Evolutionary conservation across 2,113 vertebrate species (phyloP), one percentile per base, ranked within the genome.

Genomic region (Cardinalis cardinalis): DNA sequence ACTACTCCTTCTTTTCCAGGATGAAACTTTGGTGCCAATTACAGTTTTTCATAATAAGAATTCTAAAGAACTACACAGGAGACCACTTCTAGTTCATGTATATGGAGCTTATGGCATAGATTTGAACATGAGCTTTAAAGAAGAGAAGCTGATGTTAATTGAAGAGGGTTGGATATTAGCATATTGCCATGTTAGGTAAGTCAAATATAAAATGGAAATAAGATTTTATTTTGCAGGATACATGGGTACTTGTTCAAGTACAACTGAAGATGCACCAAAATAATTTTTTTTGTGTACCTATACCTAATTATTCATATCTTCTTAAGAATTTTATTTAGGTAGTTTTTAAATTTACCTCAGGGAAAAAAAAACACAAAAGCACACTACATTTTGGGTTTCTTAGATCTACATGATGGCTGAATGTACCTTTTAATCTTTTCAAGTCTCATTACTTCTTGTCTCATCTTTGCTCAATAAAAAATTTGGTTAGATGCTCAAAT

Each of bases 21-120:
- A 99, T 92, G 98, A 98, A 80, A 98, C 98, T 69, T 95, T 93
- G 89, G 98, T 99, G 85, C 99, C 99, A 70, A 92, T 99, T 96
- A 99, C 99, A 20, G 70, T 99, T 93, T 97, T 99, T 94, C 98
- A 99, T 96, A 96, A 97, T 72, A 90, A 11, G 31, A 94, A 97
- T 84, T 90, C 97, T 93, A 95, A 97, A 80, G 91, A 96, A 78
- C 96, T 99, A 78, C 95, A 77, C 89, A 92, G 95, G 89, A 98
- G 95, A 36, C 99, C 99, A 60, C 97, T 99, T 92, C 96, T 99
- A 38, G 95, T 99, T 36, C 99, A 99, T 87, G 99, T 99, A 31
- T 99, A 99, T 65, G 99, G 99, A 91, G 98, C 99, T 87, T 99
- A 99, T 48, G 99, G 99, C 73, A 96, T 98, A 95, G 98, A 99